Evolutionary conservation across 35 echinoderm and acorn worm genomes (phyloP).

Genomic region (Lytechinus variegatus): DNA sequence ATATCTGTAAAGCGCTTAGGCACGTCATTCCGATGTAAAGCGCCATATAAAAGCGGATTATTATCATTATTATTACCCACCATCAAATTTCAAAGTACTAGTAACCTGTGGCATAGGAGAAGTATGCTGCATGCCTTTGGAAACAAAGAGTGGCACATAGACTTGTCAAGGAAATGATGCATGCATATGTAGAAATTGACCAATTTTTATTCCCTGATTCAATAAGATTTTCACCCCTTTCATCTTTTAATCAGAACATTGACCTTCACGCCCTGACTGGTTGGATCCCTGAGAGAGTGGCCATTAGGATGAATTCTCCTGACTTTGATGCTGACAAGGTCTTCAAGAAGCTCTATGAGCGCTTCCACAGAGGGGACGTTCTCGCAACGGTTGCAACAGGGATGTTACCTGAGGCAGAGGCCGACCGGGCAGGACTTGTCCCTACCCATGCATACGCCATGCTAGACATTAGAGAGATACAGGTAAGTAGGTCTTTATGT

Average conservation of each 20-base stretch:
- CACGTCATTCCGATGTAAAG: no score
- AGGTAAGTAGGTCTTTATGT: constrained; percentile 50
- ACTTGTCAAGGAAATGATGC: no score
- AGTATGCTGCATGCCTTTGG: no score
- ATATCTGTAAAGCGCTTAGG: no score
- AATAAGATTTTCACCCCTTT: not conserved
- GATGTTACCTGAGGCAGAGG: constrained; percentile 76
- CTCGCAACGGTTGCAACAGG: constrained; percentile 95
- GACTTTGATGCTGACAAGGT: constrained; percentile 86
- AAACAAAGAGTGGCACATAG: no score
- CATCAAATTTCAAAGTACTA: no score
- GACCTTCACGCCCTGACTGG: constrained; percentile 92
- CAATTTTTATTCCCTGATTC: not conserved
- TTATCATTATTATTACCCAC: no score
- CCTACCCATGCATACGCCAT: constrained; percentile 97
- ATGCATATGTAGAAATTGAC: no score
- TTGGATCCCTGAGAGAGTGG: constrained; percentile 95
- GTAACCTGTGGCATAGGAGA: no score
- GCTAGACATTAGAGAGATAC: constrained; percentile 89
- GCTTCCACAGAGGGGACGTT: constrained; percentile 87
- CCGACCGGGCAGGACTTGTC: constrained; percentile 90
- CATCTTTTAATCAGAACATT: constrained; percentile 79
- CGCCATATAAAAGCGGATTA: no score
- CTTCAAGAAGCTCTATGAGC: constrained; percentile 76
- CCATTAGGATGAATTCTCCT: constrained; percentile 56